Conservation (phyloP, 2,888 invertebrate species). For the Rhyacophila evoluta region DNA sequence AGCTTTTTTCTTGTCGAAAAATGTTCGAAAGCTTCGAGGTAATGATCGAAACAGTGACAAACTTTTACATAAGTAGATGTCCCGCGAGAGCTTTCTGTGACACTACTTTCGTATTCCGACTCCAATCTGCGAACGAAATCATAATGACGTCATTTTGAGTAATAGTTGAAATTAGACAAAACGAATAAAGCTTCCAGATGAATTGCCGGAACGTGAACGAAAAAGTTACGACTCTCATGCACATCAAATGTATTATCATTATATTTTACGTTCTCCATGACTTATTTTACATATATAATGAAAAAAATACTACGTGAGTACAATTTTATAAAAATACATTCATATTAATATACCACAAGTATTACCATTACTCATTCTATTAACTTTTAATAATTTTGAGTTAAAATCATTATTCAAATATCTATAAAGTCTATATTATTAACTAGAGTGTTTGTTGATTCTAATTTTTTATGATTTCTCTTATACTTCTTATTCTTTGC, state of each 20-base stretch:
- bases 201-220: slow-evolving; percentile 28
- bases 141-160: slow-evolving; percentile 34
- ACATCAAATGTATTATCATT: neutral
- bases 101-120: slow-evolving; percentile 15
- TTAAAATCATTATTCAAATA: too few species aligned
- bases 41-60: slow-evolving; percentile 4
- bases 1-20: neutral
- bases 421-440: too few species aligned
- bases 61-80: neutral
- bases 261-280: too few species aligned
- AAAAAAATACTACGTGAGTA: too few species aligned
- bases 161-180: slow-evolving; percentile 40
- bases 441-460: too few species aligned
- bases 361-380: too few species aligned
- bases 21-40: neutral
- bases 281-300: too few species aligned
- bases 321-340: too few species aligned
- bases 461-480: too few species aligned
- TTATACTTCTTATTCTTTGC: too few species aligned
- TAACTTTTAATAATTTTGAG: too few species aligned
- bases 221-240: slow-evolving; percentile 20
- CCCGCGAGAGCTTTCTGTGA: neutral
- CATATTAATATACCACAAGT: too few species aligned
- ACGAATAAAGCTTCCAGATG: slow-evolving; percentile 35
- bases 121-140: slow-evolving; percentile 8